Percentiles rank a stretch among this genome's conserved stretches.
These are phyloP conservation scores for Pangasius krempfi DNA, from an alignment of 2,797 vertebrate genomes.

Conservation along the genomic window DNA sequence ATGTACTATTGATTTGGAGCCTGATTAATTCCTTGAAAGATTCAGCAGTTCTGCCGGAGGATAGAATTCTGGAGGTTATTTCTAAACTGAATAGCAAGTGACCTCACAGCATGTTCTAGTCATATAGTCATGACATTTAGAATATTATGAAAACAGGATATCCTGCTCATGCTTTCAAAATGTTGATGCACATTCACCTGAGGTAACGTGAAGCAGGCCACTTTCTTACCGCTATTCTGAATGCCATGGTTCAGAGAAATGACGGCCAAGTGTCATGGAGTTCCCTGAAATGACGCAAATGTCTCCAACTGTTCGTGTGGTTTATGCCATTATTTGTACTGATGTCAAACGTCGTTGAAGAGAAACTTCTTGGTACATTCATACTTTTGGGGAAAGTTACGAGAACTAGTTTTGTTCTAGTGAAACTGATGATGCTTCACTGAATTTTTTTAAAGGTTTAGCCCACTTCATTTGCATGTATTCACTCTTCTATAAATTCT, in stretches of 20 bases:
- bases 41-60: background rate
- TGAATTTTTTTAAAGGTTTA: background rate
- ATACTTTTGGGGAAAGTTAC: constrained; percentile 50
- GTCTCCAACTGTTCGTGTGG: constrained; percentile 63
- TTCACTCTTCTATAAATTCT: background rate
- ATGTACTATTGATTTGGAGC: constrained; percentile 15
- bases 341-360: constrained; percentile 47
- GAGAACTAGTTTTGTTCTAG: background rate
- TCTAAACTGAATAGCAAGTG: constrained; percentile 31
- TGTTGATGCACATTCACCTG: constrained; percentile 62
- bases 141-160: constrained; percentile 77
- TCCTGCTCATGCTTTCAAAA: constrained; percentile 72
- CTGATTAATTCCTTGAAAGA: constrained; percentile 16
- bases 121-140: constrained; percentile 72
- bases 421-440: background rate
- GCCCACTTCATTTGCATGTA: background rate
- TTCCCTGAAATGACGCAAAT: constrained; percentile 72
- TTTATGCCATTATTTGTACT: constrained; percentile 52
- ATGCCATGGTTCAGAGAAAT: constrained; percentile 68
- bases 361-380: constrained; percentile 49
- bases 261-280: constrained; percentile 55
- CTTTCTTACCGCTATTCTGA: constrained; percentile 49
- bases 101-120: constrained; percentile 49
- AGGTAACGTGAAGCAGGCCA: constrained; percentile 52
- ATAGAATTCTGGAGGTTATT: background rate